phyloP scores from a whole-genome alignment of 2,113 vertebrate genomes.

The Hymenochirus boettgeri region DNA sequence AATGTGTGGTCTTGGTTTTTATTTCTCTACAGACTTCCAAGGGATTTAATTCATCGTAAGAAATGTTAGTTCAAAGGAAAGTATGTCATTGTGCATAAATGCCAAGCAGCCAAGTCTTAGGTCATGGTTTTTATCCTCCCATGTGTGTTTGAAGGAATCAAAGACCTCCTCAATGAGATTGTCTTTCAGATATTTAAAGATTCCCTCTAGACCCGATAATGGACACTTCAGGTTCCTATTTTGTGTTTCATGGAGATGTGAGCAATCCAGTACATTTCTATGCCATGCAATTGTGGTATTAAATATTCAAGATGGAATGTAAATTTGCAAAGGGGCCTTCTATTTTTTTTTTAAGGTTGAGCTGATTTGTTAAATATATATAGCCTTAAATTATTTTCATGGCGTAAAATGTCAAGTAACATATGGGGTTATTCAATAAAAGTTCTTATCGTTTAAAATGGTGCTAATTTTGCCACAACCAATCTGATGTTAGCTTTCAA shows the following conservation, averaged over 20 bases:
- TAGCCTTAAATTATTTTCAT: too few relatives aligned
- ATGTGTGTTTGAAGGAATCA: background rate
- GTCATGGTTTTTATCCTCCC: constrained; percentile 12
- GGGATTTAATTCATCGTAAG: constrained; percentile 18
- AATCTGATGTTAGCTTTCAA: too few relatives aligned
- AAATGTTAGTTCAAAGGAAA: too few relatives aligned
- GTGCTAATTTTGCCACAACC: too few relatives aligned
- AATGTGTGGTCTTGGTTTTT: too few relatives aligned
- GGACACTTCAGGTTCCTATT: constrained; percentile 34
- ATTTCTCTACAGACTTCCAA: too few relatives aligned
- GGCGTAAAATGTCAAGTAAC: too few relatives aligned
- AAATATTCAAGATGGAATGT: constrained; percentile 40
- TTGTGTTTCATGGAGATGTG: constrained; percentile 8
- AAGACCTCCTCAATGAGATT: constrained; percentile 35
- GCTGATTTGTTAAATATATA: too few relatives aligned
- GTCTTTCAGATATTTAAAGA: constrained; percentile 28
- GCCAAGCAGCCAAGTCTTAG: constrained; percentile 24
- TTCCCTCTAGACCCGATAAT: constrained; percentile 27
- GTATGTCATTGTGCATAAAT: constrained; percentile 25
- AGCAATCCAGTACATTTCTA: constrained; percentile 6
- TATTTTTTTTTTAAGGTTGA: constrained; percentile 4
- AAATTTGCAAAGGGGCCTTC: constrained; percentile 19
- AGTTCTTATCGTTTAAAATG: too few relatives aligned
- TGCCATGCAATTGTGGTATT: constrained; percentile 21
- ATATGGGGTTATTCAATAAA: too few relatives aligned